phyloP scores from a whole-genome alignment of 1,140 invertebrate genomes.

The Delia radicum region DNA sequence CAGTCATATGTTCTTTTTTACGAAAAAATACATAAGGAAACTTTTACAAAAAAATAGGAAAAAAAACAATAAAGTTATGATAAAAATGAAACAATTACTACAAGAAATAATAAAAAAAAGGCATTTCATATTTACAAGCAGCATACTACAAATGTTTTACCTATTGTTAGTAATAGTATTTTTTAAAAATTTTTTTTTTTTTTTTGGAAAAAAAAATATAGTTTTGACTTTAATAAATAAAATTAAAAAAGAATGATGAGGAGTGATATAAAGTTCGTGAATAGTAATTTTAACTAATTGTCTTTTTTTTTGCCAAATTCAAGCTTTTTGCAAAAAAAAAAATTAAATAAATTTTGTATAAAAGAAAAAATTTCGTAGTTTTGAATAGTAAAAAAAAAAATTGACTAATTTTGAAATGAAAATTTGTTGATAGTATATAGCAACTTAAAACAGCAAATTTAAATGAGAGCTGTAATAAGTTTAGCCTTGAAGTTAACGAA shows the following conservation, averaged over 20 bases:
- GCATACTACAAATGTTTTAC: background rate
- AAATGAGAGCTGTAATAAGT: conserved; percentile 83
- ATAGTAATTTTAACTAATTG: too few species aligned
- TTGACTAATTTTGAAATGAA: conserved; percentile 24
- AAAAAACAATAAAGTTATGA: background rate
- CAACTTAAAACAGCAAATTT: conserved; percentile 46
- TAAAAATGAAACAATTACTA: conserved; percentile 32
- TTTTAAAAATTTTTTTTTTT: conserved; percentile 8
- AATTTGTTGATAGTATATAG: background rate
- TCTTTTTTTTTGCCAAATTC: too few species aligned
- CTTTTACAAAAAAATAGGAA: background rate
- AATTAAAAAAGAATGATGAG: too few species aligned
- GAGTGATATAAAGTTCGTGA: too few species aligned
- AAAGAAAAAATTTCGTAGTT: conserved; percentile 4
- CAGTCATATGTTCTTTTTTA: conserved; percentile 42
- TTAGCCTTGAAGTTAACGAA: conserved; percentile 89
- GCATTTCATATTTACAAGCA: conserved; percentile 27
- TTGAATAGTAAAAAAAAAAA: background rate
- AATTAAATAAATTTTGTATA: background rate
- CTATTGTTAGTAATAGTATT: background rate
- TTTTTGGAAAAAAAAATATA: background rate
- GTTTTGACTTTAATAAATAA: too few species aligned
- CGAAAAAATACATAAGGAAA: background rate
- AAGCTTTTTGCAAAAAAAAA: too few species aligned
- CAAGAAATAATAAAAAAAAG: conserved; percentile 34